Conservation (phyloP, 2,888 invertebrate species). For the Trisateles emortualis region DNA sequence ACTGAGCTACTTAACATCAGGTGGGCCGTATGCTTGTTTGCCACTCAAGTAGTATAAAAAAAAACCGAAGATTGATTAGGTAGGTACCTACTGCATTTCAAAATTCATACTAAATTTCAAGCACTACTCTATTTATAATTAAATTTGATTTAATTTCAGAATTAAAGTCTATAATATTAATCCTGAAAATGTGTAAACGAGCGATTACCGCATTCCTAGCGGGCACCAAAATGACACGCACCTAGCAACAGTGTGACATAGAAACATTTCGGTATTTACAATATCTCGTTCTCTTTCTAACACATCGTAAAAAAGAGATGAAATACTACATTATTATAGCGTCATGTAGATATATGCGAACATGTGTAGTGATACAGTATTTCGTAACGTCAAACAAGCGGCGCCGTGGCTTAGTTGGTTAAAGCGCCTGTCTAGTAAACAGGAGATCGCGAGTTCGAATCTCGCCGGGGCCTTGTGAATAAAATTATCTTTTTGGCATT, state of each 20-base stretch:
- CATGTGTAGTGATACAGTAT: constrained; percentile 26
- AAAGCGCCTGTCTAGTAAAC: constrained; percentile 86
- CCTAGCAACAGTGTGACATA: constrained; percentile 28
- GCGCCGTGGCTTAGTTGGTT: constrained; percentile 85
- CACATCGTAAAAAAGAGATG: constrained; percentile 17
- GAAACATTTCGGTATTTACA: constrained; percentile 11
- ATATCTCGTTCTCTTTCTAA: constrained; percentile 17
- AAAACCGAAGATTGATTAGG: no score
- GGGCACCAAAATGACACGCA: constrained; percentile 1
- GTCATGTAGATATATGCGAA: constrained; percentile 12
- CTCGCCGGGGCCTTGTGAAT: constrained; percentile 78
- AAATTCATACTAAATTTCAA: no score
- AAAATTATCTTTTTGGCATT: constrained; percentile 10
- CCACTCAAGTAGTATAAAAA: no score
- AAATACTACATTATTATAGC: constrained; percentile 9
- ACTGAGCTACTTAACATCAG: no score
- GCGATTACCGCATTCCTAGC: background rate
- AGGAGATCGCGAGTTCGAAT: constrained; percentile 85
- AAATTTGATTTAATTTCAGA: background rate
- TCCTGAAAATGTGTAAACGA: background rate
- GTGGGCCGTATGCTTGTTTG: no score
- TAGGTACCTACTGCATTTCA: no score
- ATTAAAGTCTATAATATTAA: no score
- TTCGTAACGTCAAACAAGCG: constrained; percentile 30
- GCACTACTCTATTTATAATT: no score